Evolutionary conservation across 2,113 vertebrate species (phyloP), one percentile per base, ranked within the genome.

Genomic region (Pao palembangensis): DNA sequence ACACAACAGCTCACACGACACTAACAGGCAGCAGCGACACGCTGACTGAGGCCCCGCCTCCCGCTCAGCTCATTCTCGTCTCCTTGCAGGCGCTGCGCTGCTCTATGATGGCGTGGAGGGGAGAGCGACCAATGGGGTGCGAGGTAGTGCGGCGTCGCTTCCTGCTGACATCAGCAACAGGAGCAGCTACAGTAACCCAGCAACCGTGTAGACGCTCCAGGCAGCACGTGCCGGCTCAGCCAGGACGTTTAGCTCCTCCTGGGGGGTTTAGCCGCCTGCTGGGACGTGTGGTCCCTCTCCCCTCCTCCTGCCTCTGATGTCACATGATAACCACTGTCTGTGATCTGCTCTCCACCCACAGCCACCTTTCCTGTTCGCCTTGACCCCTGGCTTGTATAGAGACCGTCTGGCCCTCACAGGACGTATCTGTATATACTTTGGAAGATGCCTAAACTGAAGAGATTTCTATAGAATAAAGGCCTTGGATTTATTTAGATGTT

Each of bases 1-100:
- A 4, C 25, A 28, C 25, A 28, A 5, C 25, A 7, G n/a, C 25
- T 28, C 1, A 28, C 25, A 28, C 25, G 5, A 5, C 25, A 7
- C 25, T 28, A 4, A 28, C 25, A n/a, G n/a, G 6, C 25, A 28
- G 1, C 25, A 28, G 2, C 1, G 25, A 28, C 25, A 28, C 25
- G 5, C 25, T 28, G 25, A 28, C 25, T 23, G 21, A 23, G 21
- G 3, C 5, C 25, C 78, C 75, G 43, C 75, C 67, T 82, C 61
- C 55, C 78, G 71, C 72, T 85, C 61, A 84, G 43, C 41, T 65
- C 64, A 47, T 73, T 87, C 76, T 86, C 77, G 75, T 91, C 80
- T 87, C 70, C 77, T 91, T 91, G 70, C 87, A 92, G 90, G 76
- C 82, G 82, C 81, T 88, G 85, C 55, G 65, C 56, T 67, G 46